Conservation (phyloP, 2,797 vertebrate species). For the Urosaurus nigricauda region DNA sequence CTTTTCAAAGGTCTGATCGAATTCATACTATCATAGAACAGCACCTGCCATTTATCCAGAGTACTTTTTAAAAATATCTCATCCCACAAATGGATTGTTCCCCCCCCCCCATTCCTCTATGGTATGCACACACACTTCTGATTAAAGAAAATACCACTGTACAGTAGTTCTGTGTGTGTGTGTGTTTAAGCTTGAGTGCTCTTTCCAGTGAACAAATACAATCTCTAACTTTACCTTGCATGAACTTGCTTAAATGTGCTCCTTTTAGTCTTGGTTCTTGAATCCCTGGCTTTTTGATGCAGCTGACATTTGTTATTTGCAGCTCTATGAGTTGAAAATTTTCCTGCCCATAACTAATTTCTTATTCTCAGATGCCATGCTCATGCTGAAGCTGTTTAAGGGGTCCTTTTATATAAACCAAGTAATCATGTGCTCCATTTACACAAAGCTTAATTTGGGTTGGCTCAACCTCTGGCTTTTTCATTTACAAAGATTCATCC, state of each 20-base stretch:
- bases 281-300: not conserved
- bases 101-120: rapidly evolving
- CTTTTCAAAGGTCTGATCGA: not conserved
- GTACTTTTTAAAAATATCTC: not conserved
- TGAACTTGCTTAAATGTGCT: not conserved
- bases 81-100: not conserved
- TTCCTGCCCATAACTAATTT: not conserved
- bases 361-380: not conserved
- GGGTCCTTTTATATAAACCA: not conserved
- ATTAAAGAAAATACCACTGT: not conserved
- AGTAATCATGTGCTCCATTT: not conserved
- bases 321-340: not conserved
- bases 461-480: not conserved
- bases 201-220: slow-evolving; percentile 36
- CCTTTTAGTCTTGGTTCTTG: rapidly evolving
- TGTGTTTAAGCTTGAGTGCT: slow-evolving; percentile 23
- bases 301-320: not conserved
- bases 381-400: not conserved
- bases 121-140: rapidly evolving
- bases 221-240: not conserved
- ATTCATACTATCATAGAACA: not conserved
- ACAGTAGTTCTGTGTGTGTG: too few species aligned
- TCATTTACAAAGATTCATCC: not conserved
- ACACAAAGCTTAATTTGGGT: not conserved
- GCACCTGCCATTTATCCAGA: not conserved